A percentile compares a stretch with the other conserved stretches of the same genome.
These are phyloP conservation scores for Nasonia vitripennis DNA, from an alignment of 1,140 invertebrate species.

Conservation along the genomic window DNA sequence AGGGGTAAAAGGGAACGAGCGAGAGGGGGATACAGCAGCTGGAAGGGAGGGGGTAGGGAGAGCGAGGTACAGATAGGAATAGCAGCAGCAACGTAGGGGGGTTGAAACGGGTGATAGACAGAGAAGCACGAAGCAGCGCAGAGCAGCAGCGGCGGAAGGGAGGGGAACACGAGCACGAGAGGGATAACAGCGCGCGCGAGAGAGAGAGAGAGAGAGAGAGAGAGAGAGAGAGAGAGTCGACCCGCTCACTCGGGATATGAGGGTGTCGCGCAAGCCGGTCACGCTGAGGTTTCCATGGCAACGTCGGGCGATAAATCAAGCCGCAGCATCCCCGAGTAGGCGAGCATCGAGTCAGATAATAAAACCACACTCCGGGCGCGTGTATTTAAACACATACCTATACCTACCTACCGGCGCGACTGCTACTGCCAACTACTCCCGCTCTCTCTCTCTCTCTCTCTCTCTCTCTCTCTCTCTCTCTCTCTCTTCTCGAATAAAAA, in stretches of 20 bases:
- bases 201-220: too few species aligned
- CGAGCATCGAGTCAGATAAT: constrained; percentile 56
- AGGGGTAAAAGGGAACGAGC: constrained; percentile 20
- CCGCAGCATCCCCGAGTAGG: constrained; percentile 70
- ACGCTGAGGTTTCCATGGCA: constrained; percentile 72
- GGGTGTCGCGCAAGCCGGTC: constrained; percentile 73
- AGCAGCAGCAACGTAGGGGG: constrained; percentile 25
- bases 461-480: constrained; percentile 20
- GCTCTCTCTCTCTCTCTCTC: constrained; percentile 56
- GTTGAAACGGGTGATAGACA: constrained; percentile 42
- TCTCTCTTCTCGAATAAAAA: constrained; percentile 22
- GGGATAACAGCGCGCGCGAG: constrained; percentile 7
- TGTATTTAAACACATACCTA: constrained; percentile 53
- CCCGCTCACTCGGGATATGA: constrained; percentile 65
- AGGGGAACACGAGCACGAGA: neutral
- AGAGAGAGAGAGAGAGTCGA: constrained; percentile 38
- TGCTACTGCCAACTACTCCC: constrained; percentile 56
- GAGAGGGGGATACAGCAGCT: neutral
- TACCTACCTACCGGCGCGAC: constrained; percentile 62
- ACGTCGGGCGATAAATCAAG: constrained; percentile 73
- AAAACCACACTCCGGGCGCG: constrained; percentile 60
- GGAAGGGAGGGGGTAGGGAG: neutral
- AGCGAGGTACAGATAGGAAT: neutral
- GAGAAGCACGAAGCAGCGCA: constrained; percentile 13
- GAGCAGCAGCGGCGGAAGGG: neutral